A percentile compares a stretch with the other conserved stretches of the same genome.
These are phyloP conservation scores for Sesamia inferens DNA, from an alignment of 2,888 invertebrate species.

Conservation along the genomic window DNA sequence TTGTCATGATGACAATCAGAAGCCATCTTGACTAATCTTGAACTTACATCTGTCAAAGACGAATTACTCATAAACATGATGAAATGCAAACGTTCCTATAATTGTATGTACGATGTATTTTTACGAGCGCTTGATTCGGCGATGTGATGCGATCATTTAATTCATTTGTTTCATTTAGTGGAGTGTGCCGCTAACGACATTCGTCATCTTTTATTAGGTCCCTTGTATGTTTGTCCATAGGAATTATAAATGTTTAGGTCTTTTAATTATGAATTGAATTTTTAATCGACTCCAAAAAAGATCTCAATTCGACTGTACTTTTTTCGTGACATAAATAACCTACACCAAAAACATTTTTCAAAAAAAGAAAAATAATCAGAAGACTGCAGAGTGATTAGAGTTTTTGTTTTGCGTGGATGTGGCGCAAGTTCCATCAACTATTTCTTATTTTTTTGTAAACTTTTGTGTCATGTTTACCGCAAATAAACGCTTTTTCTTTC, in stretches of 20 bases:
- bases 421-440: no score
- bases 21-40: conserved; percentile 3
- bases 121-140: conserved; percentile 57
- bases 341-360: no score
- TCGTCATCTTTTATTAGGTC: conserved; percentile 28
- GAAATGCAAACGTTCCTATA: conserved; percentile 37
- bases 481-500: no score
- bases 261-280: no score
- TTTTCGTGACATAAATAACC: no score
- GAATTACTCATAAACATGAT: conserved; percentile 38
- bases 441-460: no score
- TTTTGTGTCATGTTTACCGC: no score
- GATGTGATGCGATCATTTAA: conserved; percentile 53
- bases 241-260: background rate
- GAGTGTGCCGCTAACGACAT: conserved; percentile 27
- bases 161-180: conserved; percentile 57
- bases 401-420: no score
- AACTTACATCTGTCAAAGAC: conserved; percentile 10
- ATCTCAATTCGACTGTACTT: no score
- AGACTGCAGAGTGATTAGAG: no score
- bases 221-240: conserved; percentile 18
- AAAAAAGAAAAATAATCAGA: no score
- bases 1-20: conserved; percentile 32
- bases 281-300: no score
- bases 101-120: conserved; percentile 37